phyloP scores from a whole-genome alignment of 1,140 invertebrate genomes.

The Periplaneta americana region DNA sequence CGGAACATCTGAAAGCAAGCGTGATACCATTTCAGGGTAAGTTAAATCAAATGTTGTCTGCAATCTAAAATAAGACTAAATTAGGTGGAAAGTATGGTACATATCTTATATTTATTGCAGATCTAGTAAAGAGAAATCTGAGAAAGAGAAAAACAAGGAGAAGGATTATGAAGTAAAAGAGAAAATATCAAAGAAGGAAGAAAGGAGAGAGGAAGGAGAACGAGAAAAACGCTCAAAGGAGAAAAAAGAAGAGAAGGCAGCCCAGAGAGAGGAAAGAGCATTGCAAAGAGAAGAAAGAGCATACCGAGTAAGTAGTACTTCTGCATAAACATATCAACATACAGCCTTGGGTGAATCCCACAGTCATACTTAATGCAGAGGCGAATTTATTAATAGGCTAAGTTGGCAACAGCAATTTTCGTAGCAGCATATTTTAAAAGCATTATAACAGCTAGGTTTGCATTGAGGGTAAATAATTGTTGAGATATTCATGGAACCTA shows the following conservation, averaged over 20 bases:
- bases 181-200: conserved; percentile 37
- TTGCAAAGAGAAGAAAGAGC: conserved; percentile 43
- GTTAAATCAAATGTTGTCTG: no score
- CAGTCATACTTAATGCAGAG: no score
- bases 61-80: no score
- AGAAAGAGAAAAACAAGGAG: conserved; percentile 17
- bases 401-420: no score
- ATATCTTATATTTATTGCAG: background rate
- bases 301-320: conserved; percentile 35
- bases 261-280: conserved; percentile 29
- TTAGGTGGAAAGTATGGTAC: no score
- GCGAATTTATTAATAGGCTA: no score
- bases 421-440: no score
- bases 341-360: no score
- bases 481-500: no score
- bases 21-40: conserved; percentile 7
- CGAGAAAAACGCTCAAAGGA: conserved; percentile 33
- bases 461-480: no score
- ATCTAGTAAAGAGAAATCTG: conserved; percentile 25
- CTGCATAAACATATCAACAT: no score
- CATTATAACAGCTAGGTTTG: no score
- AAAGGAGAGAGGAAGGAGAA: conserved; percentile 36
- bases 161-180: conserved; percentile 27
- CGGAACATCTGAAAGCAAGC: conserved; percentile 12
- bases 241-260: conserved; percentile 40